These are phyloP conservation scores for Sceloporus undulatus DNA, from an alignment of 2,113 vertebrate genomes.

Conservation along the genomic window DNA sequence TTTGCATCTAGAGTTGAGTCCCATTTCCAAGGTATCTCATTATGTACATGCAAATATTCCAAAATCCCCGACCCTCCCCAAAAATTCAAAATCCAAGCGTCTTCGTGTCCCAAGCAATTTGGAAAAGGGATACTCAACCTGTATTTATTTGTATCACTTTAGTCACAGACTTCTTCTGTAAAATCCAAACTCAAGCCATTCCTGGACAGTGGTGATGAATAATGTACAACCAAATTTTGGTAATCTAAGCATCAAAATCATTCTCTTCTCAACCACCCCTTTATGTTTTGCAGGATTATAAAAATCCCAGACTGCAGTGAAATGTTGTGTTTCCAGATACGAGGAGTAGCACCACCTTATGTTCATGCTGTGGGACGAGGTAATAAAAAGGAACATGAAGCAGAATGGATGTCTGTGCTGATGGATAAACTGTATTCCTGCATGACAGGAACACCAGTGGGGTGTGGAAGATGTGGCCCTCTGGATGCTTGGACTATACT, in stretches of 20 bases:
- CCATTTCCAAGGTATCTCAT: no score
- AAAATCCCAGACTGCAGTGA: constrained; percentile 91
- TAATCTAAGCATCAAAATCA: neutral
- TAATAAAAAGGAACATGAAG: constrained; percentile 60
- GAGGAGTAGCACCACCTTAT: constrained; percentile 86
- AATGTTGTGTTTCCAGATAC: constrained; percentile 91
- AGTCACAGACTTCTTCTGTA: constrained; percentile 15
- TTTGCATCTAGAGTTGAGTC: no score
- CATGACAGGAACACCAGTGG: neutral
- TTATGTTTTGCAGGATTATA: constrained; percentile 82
- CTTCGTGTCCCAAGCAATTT: no score
- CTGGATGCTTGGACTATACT: no score
- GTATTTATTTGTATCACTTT: constrained; percentile 11
- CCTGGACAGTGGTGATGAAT: neutral
- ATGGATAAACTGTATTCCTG: no score
- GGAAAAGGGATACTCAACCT: neutral
- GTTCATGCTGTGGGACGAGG: constrained; percentile 94
- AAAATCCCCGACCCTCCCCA: no score
- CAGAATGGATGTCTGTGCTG: neutral
- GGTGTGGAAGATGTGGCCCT: neutral
- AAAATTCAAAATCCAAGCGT: no score
- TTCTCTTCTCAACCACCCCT: neutral
- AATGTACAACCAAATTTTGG: neutral
- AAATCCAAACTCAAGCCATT: fast-evolving
- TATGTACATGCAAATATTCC: no score